These are phyloP conservation scores for Himalopsyche japonica DNA, from an alignment of 2,888 invertebrate genomes.

Conservation along the genomic window DNA sequence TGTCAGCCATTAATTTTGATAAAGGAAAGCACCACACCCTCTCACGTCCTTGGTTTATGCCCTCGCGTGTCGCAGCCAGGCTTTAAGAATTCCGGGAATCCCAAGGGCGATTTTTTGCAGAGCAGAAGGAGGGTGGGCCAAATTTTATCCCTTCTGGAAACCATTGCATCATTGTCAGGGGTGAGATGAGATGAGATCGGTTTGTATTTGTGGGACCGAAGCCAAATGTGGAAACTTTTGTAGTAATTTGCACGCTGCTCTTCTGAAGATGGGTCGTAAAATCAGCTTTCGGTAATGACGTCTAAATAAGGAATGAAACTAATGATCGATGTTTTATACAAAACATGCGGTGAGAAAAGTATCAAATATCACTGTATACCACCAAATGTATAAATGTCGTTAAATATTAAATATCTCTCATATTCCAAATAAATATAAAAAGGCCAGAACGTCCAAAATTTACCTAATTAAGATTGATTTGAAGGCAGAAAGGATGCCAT, in stretches of 20 bases:
- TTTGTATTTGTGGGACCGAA: not conserved
- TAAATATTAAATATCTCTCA: not conserved
- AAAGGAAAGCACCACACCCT: not conserved
- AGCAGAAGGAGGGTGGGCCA: not conserved
- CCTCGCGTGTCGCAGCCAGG: not conserved
- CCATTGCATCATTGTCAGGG: not conserved
- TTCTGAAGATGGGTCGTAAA: not conserved
- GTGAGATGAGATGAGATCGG: not conserved
- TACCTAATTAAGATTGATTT: no score
- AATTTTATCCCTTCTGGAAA: not conserved
- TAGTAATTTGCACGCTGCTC: not conserved
- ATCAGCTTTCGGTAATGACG: not conserved
- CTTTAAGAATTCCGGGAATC: constrained; percentile 10
- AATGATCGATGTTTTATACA: not conserved
- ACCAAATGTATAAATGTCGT: not conserved
- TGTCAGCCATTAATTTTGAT: constrained; percentile 12
- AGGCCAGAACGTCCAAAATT: no score
- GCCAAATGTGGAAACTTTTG: not conserved
- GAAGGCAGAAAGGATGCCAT: no score
- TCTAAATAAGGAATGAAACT: not conserved
- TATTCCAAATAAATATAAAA: not conserved
- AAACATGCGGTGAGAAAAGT: not conserved
- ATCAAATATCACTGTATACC: not conserved
- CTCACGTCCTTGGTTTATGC: constrained; percentile 23
- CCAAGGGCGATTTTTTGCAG: constrained; percentile 11